Evolutionary conservation across 2,888 invertebrate genomes (phyloP), one percentile per base, ranked within the genome.

Genomic region (Mayetiola destructor): DNA sequence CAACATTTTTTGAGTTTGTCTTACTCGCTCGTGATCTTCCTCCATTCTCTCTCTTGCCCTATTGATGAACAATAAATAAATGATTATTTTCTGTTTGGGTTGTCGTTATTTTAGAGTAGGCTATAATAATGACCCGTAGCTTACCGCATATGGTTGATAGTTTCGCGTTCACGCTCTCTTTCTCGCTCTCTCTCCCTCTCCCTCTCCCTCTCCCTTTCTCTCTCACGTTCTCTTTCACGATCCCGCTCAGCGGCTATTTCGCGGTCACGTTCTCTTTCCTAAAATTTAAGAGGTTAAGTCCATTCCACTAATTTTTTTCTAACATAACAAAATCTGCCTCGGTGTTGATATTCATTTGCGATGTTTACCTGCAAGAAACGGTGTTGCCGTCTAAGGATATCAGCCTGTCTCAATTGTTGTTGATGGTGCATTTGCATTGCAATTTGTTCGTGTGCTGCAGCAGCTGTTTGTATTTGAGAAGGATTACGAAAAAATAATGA

Each of bases 381-480:
- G 42, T 66, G 66, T 36, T 56, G 58, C 57, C 59, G 60, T 3
- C 66, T 66, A 55, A 66, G 67, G 23, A 55, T 64, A 56, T 66
- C 61, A 54, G 64, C 66, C 0, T 67, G 64, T 35, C 68, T 67
- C 61, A 68, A 60, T 20, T 70, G 67, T 21, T 67, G 64, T 18
- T 65, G 63, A 21, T 66, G 67, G 40, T 64, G 64, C 67, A 64
- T 64, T 67, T 35, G 67, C 68, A 57, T 71, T 73, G 71, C 71
- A 67, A 68, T 64, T 66, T 72, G 72, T 18, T 57, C 57, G 68
- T 80, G 60, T 76, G 72, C 57, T 78, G 48, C 48, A 48, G 48
- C 48, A 48, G 48, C 48, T 48, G 42, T 2, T 14, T 23, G 32
- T 32, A 23, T 21, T n/a, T n/a, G n/a, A n/a, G n/a, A n/a, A n/a